Base-by-base conservation (phyloP, 2,888 invertebrate species). In the Platerodrilus igneus region DNA sequence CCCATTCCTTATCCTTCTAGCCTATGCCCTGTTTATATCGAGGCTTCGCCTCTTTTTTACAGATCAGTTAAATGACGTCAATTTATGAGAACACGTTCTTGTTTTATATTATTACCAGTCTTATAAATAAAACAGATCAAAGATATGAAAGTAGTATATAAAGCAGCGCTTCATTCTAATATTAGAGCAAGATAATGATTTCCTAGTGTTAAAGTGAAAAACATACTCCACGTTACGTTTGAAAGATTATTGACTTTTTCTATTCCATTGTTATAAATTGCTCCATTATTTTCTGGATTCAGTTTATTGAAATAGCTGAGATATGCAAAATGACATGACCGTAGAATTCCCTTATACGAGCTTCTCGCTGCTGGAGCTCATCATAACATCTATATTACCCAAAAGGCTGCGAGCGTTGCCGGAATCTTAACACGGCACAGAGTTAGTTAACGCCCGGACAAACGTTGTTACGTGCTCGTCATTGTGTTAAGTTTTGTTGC, bases 11-110 rank as follows among this genome's bases (percentile, higher is more conserved):
- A 56, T 58, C 60, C 59, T 58, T 43, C 48, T 52, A 53, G 60
- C 57, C 60, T 60, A 62, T 60, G 54, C 59, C 59, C 51, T 53
- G 57, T 57, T n/a, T 60, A 60, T 62, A 62, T 60, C 55, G 59
- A 54, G 45, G 52, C 51, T 55, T 45, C 23, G 28, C 36, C 33
- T 23, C 30, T 34, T 36, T 42, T 37, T 30, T 42, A 32, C 31
- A 23, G n/a, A 31, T 27, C 28, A 27, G 37, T 38, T 34, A 27
- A n/a, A n/a, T n/a, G 22, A 35, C 37, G 38, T 27, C 21, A 28
- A 38, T 32, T 38, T 38, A 38, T 21, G 32, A 32, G 27, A 26
- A 31, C 37, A 31, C 37, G 37, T 30, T 26, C 32, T 37, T 30
- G 31, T 31, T 31, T 28, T 28, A 36, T 36, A 36, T 36, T 36